phyloP scores from a whole-genome alignment of 2,113 vertebrate genomes.

The Chiloscyllium plagiosum region DNA sequence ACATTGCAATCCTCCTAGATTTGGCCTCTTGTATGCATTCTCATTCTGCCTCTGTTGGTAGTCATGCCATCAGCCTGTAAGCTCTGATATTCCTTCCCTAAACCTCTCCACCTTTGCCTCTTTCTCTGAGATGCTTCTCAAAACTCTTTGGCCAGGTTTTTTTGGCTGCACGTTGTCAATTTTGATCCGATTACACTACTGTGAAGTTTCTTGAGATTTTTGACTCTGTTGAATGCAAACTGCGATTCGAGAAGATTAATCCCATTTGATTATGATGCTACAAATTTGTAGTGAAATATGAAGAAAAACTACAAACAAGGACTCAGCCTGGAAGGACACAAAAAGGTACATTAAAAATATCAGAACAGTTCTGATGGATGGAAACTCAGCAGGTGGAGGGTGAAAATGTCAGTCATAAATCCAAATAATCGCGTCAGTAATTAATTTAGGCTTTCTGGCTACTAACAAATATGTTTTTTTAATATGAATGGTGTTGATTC shows the following conservation, averaged over 20 bases:
- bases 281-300: neutral
- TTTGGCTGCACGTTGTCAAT: neutral
- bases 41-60: neutral
- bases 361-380: neutral
- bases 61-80: neutral
- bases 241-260: neutral
- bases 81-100: neutral
- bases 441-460: neutral
- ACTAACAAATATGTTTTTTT: neutral
- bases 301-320: neutral
- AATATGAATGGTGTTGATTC: neutral
- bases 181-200: neutral
- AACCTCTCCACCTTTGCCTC: neutral
- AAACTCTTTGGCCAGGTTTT: neutral
- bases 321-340: neutral
- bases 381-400: neutral
- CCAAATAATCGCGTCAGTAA: neutral
- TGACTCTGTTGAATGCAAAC: neutral
- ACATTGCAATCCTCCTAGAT: neutral
- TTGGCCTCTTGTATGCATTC: neutral
- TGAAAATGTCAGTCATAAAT: neutral
- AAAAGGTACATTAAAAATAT: neutral
- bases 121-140: neutral
- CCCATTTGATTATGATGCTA: too few species aligned
- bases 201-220: neutral